These are phyloP conservation scores for Lepus oiostolus DNA, from an alignment of 2,797 vertebrate genomes.

Conservation along the genomic window DNA sequence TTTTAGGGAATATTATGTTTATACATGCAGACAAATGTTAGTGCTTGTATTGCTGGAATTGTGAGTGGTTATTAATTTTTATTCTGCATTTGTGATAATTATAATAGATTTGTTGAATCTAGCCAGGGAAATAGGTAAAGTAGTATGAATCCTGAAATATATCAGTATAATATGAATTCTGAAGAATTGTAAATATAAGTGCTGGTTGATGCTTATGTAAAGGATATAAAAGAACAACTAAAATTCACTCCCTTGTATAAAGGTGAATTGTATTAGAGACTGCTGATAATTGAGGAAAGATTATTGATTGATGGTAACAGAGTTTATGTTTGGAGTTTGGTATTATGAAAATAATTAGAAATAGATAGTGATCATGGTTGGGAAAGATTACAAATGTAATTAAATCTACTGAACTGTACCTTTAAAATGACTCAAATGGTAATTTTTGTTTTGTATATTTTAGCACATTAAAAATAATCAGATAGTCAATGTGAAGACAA, in stretches of 20 bases:
- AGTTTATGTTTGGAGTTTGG: background rate
- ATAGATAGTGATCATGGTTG: background rate
- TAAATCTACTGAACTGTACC: background rate
- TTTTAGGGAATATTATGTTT: background rate
- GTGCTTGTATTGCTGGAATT: background rate
- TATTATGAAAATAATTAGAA: background rate
- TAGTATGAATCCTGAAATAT: background rate
- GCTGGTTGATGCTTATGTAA: slow-evolving; percentile 3
- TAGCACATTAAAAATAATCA: background rate
- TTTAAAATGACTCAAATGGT: background rate
- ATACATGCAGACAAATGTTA: background rate
- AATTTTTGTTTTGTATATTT: background rate
- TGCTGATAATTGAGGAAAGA: background rate
- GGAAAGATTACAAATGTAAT: background rate
- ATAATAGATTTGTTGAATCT: background rate
- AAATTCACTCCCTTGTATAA: background rate
- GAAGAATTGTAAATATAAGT: background rate
- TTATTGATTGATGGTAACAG: background rate
- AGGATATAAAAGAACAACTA: background rate
- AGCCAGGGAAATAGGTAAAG: background rate
- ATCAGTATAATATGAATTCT: background rate
- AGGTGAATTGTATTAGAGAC: background rate
- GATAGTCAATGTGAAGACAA: background rate
- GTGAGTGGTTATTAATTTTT: background rate
- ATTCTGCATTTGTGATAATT: slow-evolving; percentile 8